These are phyloP conservation scores for Aplidium turbinatum DNA, from an alignment of 23 tunicate species.

Conservation along the genomic window DNA sequence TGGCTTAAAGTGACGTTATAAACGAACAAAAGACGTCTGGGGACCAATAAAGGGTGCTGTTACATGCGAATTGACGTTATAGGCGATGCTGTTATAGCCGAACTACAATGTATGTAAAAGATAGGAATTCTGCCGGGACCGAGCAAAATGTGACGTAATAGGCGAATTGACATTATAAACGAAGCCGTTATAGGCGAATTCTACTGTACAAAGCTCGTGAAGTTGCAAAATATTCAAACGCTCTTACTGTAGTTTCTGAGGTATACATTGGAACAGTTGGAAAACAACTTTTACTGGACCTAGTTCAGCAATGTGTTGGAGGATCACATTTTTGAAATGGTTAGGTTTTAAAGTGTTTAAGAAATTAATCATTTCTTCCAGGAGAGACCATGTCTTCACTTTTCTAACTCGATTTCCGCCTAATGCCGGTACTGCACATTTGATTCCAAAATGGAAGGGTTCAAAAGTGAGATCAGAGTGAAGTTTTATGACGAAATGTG, in stretches of 20 bases:
- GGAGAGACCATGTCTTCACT: conserved; percentile 4
- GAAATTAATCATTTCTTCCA: conserved; percentile 5
- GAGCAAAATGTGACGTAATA: too few relatives aligned
- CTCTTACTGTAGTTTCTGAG: background rate
- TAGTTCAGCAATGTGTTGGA: conserved; percentile 16
- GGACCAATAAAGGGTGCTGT: too few relatives aligned
- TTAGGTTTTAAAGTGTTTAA: background rate
- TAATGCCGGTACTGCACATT: background rate
- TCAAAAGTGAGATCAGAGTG: background rate
- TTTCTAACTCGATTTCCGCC: background rate
- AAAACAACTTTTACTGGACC: background rate
- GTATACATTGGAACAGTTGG: background rate
- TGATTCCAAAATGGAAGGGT: conserved; percentile 3
- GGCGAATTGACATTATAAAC: too few relatives aligned
- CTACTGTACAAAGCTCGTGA: conserved; percentile 18
- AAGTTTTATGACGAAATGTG: conserved; percentile 2
- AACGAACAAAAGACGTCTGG: too few relatives aligned
- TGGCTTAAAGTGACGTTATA: too few relatives aligned
- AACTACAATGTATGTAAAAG: too few relatives aligned
- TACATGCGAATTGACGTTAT: too few relatives aligned
- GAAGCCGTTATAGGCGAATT: too few relatives aligned
- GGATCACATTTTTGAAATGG: conserved; percentile 2
- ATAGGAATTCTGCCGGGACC: too few relatives aligned
- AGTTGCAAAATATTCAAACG: conserved; percentile 29
- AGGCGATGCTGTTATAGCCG: too few relatives aligned